These are phyloP conservation scores for Catharus fuscescens DNA, from an alignment of 2,113 vertebrate genomes.

Conservation along the genomic window DNA sequence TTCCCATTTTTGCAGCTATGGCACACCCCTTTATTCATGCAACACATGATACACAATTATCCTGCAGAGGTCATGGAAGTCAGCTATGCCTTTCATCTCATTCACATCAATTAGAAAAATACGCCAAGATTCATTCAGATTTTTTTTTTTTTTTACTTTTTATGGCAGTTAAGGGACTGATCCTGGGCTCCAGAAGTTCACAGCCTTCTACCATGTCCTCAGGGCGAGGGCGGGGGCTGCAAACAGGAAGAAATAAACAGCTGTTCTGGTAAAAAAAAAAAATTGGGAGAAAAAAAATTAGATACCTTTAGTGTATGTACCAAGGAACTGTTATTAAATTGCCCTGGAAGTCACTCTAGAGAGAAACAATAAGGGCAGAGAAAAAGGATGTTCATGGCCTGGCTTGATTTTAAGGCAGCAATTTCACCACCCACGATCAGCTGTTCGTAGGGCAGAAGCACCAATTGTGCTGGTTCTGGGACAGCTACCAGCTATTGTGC, in stretches of 20 bases:
- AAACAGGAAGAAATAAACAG: not conserved
- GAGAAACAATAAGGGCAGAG: not conserved
- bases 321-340: not conserved
- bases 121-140: not conserved
- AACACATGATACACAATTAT: slow-evolving; percentile 12
- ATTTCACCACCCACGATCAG: not conserved
- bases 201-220: not conserved
- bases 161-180: not conserved
- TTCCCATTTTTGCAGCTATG: slow-evolving; percentile 9
- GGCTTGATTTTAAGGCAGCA: not conserved
- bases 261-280: not conserved
- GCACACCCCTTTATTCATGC: not conserved
- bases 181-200: not conserved
- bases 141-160: not conserved
- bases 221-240: accelerated
- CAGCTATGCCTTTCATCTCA: slow-evolving; percentile 22
- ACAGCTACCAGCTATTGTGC: not conserved
- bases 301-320: not conserved
- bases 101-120: slow-evolving; percentile 25
- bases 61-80: not conserved
- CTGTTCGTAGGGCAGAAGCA: not conserved
- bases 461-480: not conserved
- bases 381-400: not conserved
- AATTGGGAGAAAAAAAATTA: not conserved
- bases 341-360: not conserved